Base-by-base conservation (phyloP, 1,140 invertebrate species). In the Panagrolaimus sp. region DNA sequence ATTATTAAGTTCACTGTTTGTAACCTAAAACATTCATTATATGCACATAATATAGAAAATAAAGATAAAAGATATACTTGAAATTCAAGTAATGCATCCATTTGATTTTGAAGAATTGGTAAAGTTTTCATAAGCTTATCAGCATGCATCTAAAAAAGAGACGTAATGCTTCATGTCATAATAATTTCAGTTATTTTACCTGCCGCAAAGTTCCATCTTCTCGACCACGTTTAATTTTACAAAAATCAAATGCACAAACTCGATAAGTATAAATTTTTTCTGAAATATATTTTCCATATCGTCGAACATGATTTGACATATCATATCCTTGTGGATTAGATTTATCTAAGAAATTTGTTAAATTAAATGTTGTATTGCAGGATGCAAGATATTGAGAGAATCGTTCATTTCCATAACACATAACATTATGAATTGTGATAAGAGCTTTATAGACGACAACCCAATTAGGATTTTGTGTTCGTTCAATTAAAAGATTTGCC, bases 401-500 rank as follows among this genome's bases (percentile, higher is more conserved):
- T 84, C 96, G 90, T 93, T 98, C 95, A 87, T 98, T 98, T 83
- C 96, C 96, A 88, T 97, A 98, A 83, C 95, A 96, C 89, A 98
- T 93, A 83, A 99, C 88, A 86, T 98, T 94, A 88, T 99, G 96
- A 75, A 96, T 93, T 63, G 95, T 98, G 82, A 98, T 93, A 65
- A 99, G 89, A 43, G 94, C 90, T 86, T 99, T 99, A 86, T 96
- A 98, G 46, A 98, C 94, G 38, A 98, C 94, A 69, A 96, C 92
- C 95, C 95, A 99, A 84, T 92, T 96, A 75, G 90, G 89, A 87
- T 94, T 94, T 85, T 97, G 94, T 70, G 94, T 96, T 76, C 96
- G 87, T 86, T 98, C 95, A 83, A 99, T 93, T 74, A 98, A 88
- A 73, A 98, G 87, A 88, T 98, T 98, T 67, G 96, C 96, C 85